Evolutionary conservation across 2,797 vertebrate species (phyloP).

Genomic region (Sebastolobus altivelis): DNA sequence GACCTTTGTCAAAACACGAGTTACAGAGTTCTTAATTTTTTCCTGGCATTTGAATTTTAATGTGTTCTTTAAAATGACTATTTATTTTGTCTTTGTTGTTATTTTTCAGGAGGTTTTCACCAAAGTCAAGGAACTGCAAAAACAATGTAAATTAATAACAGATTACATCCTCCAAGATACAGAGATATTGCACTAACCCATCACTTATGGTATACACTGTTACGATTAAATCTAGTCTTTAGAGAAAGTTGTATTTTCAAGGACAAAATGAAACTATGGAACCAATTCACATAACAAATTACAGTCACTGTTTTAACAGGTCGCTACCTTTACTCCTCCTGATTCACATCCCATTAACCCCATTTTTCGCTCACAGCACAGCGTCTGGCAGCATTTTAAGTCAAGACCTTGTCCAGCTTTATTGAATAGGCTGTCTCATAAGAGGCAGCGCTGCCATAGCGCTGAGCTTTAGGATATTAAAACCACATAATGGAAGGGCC

Average conservation of each 20-base stretch:
- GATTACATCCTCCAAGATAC: background rate
- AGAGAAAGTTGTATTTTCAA: constrained; percentile 31
- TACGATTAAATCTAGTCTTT: constrained; percentile 22
- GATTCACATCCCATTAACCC: constrained; percentile 23
- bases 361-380: background rate
- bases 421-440: constrained; percentile 53
- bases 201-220: constrained; percentile 4
- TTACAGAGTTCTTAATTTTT: background rate
- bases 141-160: background rate
- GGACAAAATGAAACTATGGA: constrained; percentile 23
- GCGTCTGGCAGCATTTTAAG: constrained; percentile 37
- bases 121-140: background rate
- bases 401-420: constrained; percentile 43
- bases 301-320: constrained; percentile 14
- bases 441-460: constrained; percentile 26
- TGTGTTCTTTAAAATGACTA: background rate
- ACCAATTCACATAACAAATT: constrained; percentile 34
- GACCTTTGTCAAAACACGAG: background rate
- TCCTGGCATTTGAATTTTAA: background rate
- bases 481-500: constrained; percentile 58
- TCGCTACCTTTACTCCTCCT: constrained; percentile 11
- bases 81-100: background rate
- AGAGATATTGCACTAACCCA: background rate
- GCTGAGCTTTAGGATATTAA: constrained; percentile 69
- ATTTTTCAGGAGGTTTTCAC: background rate